These are phyloP conservation scores for Nycticorax nycticorax DNA, from an alignment of 2,113 vertebrate genomes.

Conservation along the genomic window DNA sequence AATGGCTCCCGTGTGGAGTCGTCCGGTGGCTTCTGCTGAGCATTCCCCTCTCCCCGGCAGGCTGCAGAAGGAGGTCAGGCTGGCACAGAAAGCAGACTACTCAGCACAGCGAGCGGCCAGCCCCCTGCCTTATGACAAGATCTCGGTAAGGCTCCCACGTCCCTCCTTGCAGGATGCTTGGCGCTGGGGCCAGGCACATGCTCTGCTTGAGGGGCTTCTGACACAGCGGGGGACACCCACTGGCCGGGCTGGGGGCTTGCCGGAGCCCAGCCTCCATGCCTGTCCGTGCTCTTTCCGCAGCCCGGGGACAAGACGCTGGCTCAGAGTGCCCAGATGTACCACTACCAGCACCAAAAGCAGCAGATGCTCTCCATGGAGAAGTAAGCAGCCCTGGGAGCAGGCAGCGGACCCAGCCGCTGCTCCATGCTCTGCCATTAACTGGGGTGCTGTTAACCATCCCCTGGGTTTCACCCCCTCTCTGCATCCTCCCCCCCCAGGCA, in stretches of 20 bases:
- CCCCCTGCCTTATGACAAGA: slow-evolving; percentile 74
- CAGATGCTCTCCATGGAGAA: slow-evolving; percentile 93
- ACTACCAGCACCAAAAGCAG: slow-evolving; percentile 96
- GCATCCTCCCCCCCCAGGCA: slow-evolving; percentile 69
- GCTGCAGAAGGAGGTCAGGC: slow-evolving; percentile 81
- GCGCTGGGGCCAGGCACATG: accelerated
- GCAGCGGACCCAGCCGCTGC: accelerated
- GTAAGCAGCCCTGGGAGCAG: slow-evolving; percentile 66
- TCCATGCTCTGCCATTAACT: neutral
- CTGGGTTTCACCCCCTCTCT: neutral
- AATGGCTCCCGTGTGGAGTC: neutral
- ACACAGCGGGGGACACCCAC: accelerated
- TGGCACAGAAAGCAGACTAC: slow-evolving; percentile 86
- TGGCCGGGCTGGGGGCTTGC: neutral
- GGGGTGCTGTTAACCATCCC: neutral
- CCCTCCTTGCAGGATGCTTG: neutral
- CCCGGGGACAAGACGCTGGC: slow-evolving; percentile 89
- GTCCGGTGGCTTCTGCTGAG: accelerated
- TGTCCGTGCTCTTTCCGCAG: slow-evolving; percentile 57
- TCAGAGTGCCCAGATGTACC: slow-evolving; percentile 93
- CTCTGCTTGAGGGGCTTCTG: neutral
- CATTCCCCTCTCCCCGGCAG: slow-evolving; percentile 46
- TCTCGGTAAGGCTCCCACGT: slow-evolving; percentile 70
- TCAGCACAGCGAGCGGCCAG: slow-evolving; percentile 68
- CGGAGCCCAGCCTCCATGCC: accelerated